Evolutionary conservation across 2,888 invertebrate species (phyloP), one percentile per base, ranked within the genome.

Genomic region (Fabriciana adippe): DNA sequence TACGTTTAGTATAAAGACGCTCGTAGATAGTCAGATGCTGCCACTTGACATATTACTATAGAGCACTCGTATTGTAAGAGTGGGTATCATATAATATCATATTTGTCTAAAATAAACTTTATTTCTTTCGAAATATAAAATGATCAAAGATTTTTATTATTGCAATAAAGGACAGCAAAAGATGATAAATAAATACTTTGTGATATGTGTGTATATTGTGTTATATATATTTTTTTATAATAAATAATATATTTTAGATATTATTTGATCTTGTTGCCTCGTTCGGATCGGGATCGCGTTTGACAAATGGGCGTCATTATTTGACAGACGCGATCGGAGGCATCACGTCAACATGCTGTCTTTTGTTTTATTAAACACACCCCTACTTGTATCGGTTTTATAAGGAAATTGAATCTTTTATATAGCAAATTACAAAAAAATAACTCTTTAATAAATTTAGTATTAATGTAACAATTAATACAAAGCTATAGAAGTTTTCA

Each of bases 261-360:
- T 51, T 67, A 74, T 74, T 70, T 73, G 69, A 71, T 74, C 66
- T 59, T 72, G 68, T 74, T 76, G 60, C 45, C 62, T 64, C 21
- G 26, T 45, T 59, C 35, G 60, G 62, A 66, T 71, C 74, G 80
- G 87, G 88, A 88, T 87, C 85, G 83, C 81, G 83, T 83, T 88
- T 92, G 92, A 91, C 92, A 92, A 92, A 92, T 92, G 91, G 90
- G 87, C 79, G 81, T 88, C 90, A 90, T 92, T 90, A 92, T 90
- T 89, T 89, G 92, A 89, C 91, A 89, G 88, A 82, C 84, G 89
- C 84, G 89, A 89, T 88, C 89, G 85, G 80, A 70, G 68, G 80
- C 77, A 78, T 72, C 74, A 78, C 85, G 89, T 83, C 89, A 86
- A 90, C 92, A 90, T 85, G 90, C 87, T 87, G 85, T 90, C 89